These are phyloP conservation scores for Megamerina dolium DNA, from an alignment of 2,888 invertebrate genomes.

Conservation along the genomic window DNA sequence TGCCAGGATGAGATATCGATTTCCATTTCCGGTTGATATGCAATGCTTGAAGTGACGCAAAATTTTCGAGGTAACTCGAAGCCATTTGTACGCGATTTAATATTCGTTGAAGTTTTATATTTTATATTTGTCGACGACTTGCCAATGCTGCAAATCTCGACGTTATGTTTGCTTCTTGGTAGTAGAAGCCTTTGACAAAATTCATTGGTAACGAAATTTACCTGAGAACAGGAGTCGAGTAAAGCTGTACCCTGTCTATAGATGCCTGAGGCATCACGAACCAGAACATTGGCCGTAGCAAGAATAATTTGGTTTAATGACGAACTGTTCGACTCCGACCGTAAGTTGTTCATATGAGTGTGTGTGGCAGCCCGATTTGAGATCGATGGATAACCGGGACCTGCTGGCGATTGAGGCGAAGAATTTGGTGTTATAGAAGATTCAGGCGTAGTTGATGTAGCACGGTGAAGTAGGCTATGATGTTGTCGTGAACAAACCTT, in stretches of 20 bases:
- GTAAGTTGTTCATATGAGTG: conserved; percentile 11
- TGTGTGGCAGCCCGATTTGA: too few relatives aligned
- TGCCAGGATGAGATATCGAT: neutral
- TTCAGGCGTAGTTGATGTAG: neutral
- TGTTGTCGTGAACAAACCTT: neutral
- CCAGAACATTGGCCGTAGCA: conserved; percentile 13
- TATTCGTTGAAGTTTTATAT: conserved; percentile 7
- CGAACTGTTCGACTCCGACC: too few relatives aligned
- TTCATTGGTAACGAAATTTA: conserved; percentile 16
- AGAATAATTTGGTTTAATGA: neutral
- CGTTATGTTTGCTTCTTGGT: conserved; percentile 9
- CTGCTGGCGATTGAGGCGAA: neutral
- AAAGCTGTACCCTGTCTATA: conserved; percentile 11
- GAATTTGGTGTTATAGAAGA: neutral
- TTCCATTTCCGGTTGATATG: conserved; percentile 20
- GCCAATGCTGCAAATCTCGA: conserved; percentile 19
- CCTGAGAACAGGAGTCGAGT: conserved; percentile 17
- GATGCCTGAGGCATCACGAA: conserved; percentile 9
- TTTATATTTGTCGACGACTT: conserved; percentile 12
- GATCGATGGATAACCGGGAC: neutral
- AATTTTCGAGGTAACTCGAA: conserved; percentile 15
- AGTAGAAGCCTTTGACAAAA: conserved; percentile 11
- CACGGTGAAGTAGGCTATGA: neutral
- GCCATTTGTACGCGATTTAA: conserved; percentile 14
- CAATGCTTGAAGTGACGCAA: conserved; percentile 18